These are phyloP conservation scores for Tychaedon coryphoeus DNA, from an alignment of 2,113 vertebrate genomes.

Conservation along the genomic window DNA sequence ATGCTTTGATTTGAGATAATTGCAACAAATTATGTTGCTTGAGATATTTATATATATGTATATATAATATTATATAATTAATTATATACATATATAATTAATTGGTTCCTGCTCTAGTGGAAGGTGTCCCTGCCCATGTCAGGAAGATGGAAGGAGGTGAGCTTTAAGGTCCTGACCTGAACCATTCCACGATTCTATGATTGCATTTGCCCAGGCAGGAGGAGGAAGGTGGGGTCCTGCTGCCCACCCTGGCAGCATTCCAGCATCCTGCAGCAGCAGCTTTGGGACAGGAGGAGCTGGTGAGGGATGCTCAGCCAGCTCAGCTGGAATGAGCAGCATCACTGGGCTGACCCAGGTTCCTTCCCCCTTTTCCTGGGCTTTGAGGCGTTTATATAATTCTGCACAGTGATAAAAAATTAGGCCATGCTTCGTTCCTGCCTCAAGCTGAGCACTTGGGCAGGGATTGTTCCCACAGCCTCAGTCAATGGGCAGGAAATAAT, in stretches of 20 bases:
- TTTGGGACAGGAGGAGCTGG: not conserved
- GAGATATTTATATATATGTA: not conserved
- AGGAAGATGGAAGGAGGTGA: not conserved
- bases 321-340: not conserved
- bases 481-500: not conserved
- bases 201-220: not conserved
- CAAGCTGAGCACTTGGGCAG: not conserved
- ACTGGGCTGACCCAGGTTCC: not conserved
- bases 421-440: not conserved
- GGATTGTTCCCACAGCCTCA: not conserved
- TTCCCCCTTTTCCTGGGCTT: not conserved
- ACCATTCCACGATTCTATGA: not conserved
- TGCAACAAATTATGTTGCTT: not conserved
- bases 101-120: not conserved
- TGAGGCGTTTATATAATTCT: not conserved
- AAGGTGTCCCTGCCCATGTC: not conserved
- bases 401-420: not conserved
- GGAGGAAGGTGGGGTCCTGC: not conserved
- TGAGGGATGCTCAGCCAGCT: not conserved
- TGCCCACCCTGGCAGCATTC: not conserved
- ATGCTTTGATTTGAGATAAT: not conserved
- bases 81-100: not conserved
- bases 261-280: not conserved
- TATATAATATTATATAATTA: no score
- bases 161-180: not conserved